Evolutionary conservation across 2,113 vertebrate species (phyloP).

Genomic region (Psilopogon haemacephalus): DNA sequence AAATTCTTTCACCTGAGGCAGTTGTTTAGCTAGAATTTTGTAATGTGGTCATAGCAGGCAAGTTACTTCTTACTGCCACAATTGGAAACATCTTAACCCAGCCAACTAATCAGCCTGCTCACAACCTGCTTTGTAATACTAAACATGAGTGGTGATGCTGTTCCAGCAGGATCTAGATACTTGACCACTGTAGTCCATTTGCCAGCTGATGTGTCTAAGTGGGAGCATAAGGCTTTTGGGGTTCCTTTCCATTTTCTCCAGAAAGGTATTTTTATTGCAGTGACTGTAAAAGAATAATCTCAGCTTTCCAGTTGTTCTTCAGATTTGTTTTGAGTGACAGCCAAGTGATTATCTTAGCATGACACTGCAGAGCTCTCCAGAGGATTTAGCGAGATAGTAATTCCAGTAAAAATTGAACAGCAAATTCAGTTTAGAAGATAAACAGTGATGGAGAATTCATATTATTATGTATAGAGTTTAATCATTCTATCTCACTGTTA

Average conservation of each 20-base stretch:
- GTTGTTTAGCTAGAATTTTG: neutral
- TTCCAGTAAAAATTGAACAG: neutral
- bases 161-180: neutral
- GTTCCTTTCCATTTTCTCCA: neutral
- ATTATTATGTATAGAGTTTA: neutral
- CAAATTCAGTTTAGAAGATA: neutral
- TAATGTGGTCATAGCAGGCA: neutral
- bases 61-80: neutral
- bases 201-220: neutral
- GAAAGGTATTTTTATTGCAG: neutral
- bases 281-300: neutral
- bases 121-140: neutral
- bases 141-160: neutral
- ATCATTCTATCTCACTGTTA: neutral
- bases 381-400: neutral
- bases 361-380: neutral
- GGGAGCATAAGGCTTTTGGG: neutral
- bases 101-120: neutral
- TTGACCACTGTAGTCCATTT: neutral
- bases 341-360: neutral
- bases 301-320: neutral
- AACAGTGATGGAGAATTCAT: neutral
- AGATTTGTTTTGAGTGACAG: conserved; percentile 5
- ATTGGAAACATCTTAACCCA: neutral
- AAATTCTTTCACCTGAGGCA: neutral